Evolutionary conservation across 2,113 vertebrate species (phyloP), one percentile per base, ranked within the genome.

Genomic region (Formicarius rufipectus): DNA sequence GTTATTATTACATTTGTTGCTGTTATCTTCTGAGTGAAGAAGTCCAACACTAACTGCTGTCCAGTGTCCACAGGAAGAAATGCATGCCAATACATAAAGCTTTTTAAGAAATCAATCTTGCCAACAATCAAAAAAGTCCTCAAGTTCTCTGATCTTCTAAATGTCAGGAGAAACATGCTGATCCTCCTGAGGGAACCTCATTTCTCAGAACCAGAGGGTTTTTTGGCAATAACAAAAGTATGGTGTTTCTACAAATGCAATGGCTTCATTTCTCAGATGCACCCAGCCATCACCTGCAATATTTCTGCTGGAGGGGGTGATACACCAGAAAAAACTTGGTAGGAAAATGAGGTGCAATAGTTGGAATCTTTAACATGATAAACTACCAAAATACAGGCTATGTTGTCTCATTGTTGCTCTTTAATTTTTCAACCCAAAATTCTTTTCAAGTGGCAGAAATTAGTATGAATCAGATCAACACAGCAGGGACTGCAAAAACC

Each of bases 361-460:
- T 3, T 79, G 49, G 28, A 69, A 69, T 55, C 53, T 69, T 91
- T 80, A 63, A 50, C 13, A 14, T 4, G 23, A 53, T 27, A 50
- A 69, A 75, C n/a, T 15, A 64, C 20, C 1, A 2, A 20, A 22
- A 74, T 7, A 21, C 7, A 27, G 28, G 12, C 33, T 35, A 2
- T 21, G 3, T 27, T 74, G 37, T 82, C 87, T 55, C 2, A 1
- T 15, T 69, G 37, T 33, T 71, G 42, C 5, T 31, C 35, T 82
- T 79, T 37, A 27, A 14, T 23, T 82, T 96, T 77, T 68, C 35
- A 82, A 37, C 25, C 64, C 31, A 58, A 87, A 89, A 75, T 79
- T 67, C 45, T 76, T 64, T 58, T 52, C 7, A 53, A 59, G 67
- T 30, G 55, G 59, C 59, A 88, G 49, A 60, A 87, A 89, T 49